Base-by-base conservation (phyloP, 2,888 invertebrate species). In the Cataglyphis altisquamis region DNA sequence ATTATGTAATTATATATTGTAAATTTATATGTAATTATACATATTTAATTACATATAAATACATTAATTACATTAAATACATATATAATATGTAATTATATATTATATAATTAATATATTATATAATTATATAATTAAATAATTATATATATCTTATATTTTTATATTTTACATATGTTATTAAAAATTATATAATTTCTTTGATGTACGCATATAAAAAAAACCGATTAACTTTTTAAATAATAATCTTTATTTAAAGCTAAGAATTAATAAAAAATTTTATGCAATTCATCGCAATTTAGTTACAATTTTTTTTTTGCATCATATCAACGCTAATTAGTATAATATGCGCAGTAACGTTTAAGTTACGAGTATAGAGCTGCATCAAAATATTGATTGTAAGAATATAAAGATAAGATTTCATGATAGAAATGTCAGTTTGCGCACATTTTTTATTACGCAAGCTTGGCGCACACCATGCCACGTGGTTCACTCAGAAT, bases 401-500 rank as follows among this genome's bases (percentile, higher is more conserved):
- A 9, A 66, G 15, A 75, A 29, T 39, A 6, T 10, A 70, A 78
- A 45, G 3, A 70, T 32, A 52, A 21, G 2, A 0, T 18, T 3
- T 0, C 10, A 41, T 57, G 29, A 29, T 68, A 78, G 6, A 32
- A 78, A 15, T 0, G 12, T 67, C 39, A 39, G 10, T 55, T 29
- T 15, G 9, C 55, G 29, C 32, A 52, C 21, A 5, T 0, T 25
- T 68, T 72, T 60, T 60, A 72, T 45, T 45, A 70, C 18, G 70
- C 32, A 60, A 64, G 18, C 15, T 12, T 21, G 4, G 9, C 3
- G 29, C 63, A 48, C 12, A 29, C 21, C 25, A 12, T 60, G 84
- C 85, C 92, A 93, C 92, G 93, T 93, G 92, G 90, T 57, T 52
- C 63, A 83, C 57, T 81, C 68, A 75, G 77, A 84, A 87, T 91